Conservation (phyloP, 1,140 invertebrate genomes). For the Oscheius sp. region DNA sequence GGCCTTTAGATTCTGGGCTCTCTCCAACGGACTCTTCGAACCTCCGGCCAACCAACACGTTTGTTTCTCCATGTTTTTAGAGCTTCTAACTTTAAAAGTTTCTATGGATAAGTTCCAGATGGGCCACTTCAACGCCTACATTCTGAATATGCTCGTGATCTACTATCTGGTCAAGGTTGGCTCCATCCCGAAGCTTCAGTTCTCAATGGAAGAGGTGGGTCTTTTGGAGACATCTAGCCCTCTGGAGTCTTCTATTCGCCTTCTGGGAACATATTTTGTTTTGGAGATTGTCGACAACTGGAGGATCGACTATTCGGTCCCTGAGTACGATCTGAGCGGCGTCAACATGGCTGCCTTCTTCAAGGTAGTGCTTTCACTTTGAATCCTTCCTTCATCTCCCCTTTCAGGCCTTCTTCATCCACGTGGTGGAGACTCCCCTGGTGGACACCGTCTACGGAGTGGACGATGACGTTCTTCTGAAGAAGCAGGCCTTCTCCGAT, state of each 20-base stretch:
- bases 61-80: background rate
- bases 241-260: background rate
- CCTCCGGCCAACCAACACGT: conserved; percentile 9
- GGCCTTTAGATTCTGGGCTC: conserved; percentile 27
- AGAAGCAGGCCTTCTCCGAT: background rate
- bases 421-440: background rate
- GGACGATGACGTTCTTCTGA: background rate
- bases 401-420: conserved; percentile 20
- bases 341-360: background rate
- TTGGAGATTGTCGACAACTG: background rate
- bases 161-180: conserved; percentile 3
- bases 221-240: background rate
- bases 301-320: conserved; percentile 8
- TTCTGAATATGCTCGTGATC: conserved; percentile 30
- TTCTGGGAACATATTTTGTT: background rate
- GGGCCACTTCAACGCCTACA: conserved; percentile 38
- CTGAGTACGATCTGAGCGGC: background rate
- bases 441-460: background rate
- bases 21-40: conserved; percentile 35
- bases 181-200: conserved; percentile 8
- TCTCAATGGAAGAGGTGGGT: background rate
- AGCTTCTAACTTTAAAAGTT: conserved; percentile 1
- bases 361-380: conserved; percentile 4
- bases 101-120: no score
- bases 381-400: background rate